Conservation (phyloP, 2,113 vertebrate species). For the Mola mola region DNA sequence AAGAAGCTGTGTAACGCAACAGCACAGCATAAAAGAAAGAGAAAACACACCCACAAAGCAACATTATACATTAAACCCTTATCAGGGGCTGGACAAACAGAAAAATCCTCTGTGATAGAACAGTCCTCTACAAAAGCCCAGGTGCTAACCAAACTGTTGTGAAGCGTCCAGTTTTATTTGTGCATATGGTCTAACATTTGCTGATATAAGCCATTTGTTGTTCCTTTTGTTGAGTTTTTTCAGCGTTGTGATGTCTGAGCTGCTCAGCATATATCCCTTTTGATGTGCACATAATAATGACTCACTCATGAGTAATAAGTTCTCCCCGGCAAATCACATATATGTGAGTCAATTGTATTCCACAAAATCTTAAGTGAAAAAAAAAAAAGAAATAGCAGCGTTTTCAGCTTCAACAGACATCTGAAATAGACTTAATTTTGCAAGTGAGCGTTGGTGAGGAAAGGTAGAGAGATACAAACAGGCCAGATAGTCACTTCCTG, state of each 20-base stretch:
- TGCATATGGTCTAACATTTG: not conserved
- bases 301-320: conserved; percentile 31
- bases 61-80: not conserved
- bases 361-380: conserved; percentile 1
- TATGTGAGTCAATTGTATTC: not conserved
- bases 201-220: not conserved
- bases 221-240: not conserved
- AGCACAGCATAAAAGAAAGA: not conserved
- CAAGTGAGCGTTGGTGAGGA: not conserved
- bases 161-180: not conserved
- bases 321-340: not conserved
- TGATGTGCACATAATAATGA: conserved; percentile 8
- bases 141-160: not conserved
- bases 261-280: not conserved
- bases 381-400: not conserved
- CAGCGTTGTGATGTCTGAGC: not conserved
- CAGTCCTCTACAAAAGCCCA: not conserved
- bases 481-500: conserved; percentile 5
- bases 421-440: not conserved
- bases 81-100: not conserved
- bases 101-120: too few relatives aligned
- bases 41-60: not conserved
- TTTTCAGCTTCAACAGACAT: not conserved
- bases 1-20: not conserved
- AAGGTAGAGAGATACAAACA: not conserved